Evolutionary conservation across 1,140 invertebrate genomes (phyloP).

Genomic region (Armadillidium nasatum): DNA sequence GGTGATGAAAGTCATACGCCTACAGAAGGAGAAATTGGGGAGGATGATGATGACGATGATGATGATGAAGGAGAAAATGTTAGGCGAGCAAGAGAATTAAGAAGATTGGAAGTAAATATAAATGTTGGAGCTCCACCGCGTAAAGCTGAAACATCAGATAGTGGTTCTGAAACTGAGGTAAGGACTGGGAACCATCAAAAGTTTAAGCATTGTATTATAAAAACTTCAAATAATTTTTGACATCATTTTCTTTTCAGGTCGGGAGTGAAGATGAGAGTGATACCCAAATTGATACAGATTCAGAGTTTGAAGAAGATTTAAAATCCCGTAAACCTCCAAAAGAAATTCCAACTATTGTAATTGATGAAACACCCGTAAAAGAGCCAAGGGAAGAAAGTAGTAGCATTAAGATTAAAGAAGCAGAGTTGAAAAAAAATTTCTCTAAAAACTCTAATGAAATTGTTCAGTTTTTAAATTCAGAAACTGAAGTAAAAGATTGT

Average conservation of each 20-base stretch:
- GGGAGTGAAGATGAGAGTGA: constrained; percentile 68
- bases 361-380: constrained; percentile 48
- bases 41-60: constrained; percentile 40
- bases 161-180: constrained; percentile 71
- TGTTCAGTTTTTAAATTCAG: constrained; percentile 20
- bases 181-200: constrained; percentile 41
- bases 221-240: too few species aligned
- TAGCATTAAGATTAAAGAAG: background rate
- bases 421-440: background rate
- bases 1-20: constrained; percentile 66
- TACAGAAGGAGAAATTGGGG: constrained; percentile 61
- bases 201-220: background rate
- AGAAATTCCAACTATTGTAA: constrained; percentile 50
- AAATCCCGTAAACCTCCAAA: constrained; percentile 45
- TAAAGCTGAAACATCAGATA: constrained; percentile 55
- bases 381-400: constrained; percentile 30
- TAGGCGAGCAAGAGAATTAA: constrained; percentile 59
- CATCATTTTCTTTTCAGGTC: constrained; percentile 54
- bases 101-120: constrained; percentile 63
- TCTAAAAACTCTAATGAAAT: constrained; percentile 25
- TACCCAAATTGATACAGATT: constrained; percentile 85
- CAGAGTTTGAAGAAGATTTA: constrained; percentile 75
- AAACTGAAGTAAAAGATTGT: background rate
- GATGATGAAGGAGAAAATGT: constrained; percentile 54
- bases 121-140: constrained; percentile 57